phyloP scores from a whole-genome alignment of 2,888 invertebrate species.

The Drosophila emarginata region DNA sequence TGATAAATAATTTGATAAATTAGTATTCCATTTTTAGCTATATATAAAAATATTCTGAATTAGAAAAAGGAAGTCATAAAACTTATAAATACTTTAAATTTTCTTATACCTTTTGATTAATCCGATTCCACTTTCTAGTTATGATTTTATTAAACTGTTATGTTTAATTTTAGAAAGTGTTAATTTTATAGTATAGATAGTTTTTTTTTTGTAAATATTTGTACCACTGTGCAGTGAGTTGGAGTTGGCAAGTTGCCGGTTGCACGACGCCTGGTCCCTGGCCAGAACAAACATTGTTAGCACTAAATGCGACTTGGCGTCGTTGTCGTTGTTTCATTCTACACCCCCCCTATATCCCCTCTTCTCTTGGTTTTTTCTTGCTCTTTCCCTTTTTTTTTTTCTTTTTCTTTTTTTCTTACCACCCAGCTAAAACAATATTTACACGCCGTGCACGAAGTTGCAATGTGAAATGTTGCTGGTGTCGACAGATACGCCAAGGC shows the following conservation, averaged over 20 bases:
- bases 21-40: no score
- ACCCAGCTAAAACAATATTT: slow-evolving; percentile 52
- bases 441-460: slow-evolving; percentile 79
- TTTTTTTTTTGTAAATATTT: neutral
- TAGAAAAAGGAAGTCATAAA: no score
- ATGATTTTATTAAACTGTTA: neutral
- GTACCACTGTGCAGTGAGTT: slow-evolving; percentile 19
- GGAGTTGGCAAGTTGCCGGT: slow-evolving; percentile 30
- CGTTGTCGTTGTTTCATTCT: slow-evolving; percentile 34
- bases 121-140: no score
- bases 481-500: slow-evolving; percentile 68
- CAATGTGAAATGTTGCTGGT: slow-evolving; percentile 68
- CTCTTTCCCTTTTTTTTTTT: neutral
- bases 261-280: slow-evolving; percentile 42
- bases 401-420: neutral
- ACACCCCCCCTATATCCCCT: slow-evolving; percentile 4
- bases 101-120: no score
- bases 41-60: no score
- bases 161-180: neutral
- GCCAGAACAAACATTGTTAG: slow-evolving; percentile 79
- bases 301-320: slow-evolving; percentile 60
- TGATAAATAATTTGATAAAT: no score
- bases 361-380: neutral
- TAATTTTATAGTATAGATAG: neutral
- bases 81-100: no score